These are phyloP conservation scores for Nymphalis c-album DNA, from an alignment of 2,888 invertebrate genomes.

Conservation along the genomic window DNA sequence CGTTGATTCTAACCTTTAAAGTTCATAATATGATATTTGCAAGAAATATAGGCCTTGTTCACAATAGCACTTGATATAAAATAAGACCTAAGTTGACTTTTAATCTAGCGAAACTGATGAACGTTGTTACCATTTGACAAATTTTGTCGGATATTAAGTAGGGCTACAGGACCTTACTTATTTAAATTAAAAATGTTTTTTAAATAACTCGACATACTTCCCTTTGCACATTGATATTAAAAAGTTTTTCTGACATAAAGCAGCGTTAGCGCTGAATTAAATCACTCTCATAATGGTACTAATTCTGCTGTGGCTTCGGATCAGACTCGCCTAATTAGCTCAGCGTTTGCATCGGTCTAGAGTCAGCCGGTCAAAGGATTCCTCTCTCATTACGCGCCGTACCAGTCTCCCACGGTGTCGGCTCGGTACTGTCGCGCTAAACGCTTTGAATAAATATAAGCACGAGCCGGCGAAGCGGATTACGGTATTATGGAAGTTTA, in stretches of 20 bases:
- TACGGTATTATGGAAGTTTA: constrained; percentile 50
- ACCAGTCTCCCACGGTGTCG: constrained; percentile 55
- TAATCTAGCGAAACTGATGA: neutral
- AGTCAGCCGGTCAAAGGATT: constrained; percentile 77
- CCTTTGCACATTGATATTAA: no score
- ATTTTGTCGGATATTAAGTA: no score
- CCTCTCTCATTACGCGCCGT: constrained; percentile 73
- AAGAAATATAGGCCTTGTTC: constrained; percentile 40
- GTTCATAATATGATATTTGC: constrained; percentile 73
- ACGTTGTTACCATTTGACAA: no score
- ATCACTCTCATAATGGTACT: constrained; percentile 65
- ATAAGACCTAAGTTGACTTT: neutral
- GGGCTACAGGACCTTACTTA: no score
- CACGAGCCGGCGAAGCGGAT: constrained; percentile 43
- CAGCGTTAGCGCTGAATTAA: constrained; percentile 46
- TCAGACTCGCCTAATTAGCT: constrained; percentile 76
- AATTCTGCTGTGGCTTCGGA: constrained; percentile 74
- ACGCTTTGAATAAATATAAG: constrained; percentile 57
- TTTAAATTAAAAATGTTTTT: no score
- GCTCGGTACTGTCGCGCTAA: constrained; percentile 58
- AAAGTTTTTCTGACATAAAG: neutral
- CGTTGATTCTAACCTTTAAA: constrained; percentile 73
- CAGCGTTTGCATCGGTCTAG: constrained; percentile 62
- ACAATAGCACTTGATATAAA: neutral
- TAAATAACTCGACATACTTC: no score